phyloP scores from a whole-genome alignment of 2,113 vertebrate genomes.

The Cyprinodon tularosa region DNA sequence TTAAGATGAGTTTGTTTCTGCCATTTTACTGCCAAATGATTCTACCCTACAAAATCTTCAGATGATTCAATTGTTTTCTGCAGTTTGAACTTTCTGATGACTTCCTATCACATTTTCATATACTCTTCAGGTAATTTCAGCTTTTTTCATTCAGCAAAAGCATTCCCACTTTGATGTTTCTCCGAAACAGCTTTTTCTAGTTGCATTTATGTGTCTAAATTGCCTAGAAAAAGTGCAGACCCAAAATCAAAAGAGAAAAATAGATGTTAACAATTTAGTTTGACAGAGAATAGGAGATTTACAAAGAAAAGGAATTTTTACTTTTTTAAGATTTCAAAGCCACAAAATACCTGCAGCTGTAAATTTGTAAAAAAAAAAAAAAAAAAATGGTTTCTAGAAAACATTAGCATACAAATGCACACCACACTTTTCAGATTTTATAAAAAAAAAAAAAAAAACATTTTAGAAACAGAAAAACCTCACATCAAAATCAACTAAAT shows the following conservation, averaged over 20 bases:
- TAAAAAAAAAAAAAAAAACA: too few relatives aligned
- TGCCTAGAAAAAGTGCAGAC: not conserved
- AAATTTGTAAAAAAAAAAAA: not conserved
- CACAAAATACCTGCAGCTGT: not conserved
- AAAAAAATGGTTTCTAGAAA: not conserved
- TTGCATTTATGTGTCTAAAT: not conserved
- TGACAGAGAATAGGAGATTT: not conserved
- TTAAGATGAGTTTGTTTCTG: too few relatives aligned
- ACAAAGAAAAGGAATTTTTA: not conserved
- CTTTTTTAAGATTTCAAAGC: not conserved
- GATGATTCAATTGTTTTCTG: too few relatives aligned
- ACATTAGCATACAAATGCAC: not conserved
- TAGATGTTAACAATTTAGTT: too few relatives aligned
- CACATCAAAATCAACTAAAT: not conserved
- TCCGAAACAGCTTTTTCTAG: too few relatives aligned
- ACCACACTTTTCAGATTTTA: not conserved
- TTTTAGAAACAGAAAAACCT: not conserved
- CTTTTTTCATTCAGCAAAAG: too few relatives aligned
- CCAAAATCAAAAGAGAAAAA: not conserved
- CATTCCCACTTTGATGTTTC: too few relatives aligned
- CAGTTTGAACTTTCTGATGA: too few relatives aligned
- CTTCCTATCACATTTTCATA: too few relatives aligned
- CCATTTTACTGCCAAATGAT: too few relatives aligned
- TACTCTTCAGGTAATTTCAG: too few relatives aligned
- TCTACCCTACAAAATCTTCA: too few relatives aligned